Evolutionary conservation across 2,888 invertebrate genomes (phyloP), one percentile per base, ranked within the genome.

Genomic region (Brachylomia viminalis): DNA sequence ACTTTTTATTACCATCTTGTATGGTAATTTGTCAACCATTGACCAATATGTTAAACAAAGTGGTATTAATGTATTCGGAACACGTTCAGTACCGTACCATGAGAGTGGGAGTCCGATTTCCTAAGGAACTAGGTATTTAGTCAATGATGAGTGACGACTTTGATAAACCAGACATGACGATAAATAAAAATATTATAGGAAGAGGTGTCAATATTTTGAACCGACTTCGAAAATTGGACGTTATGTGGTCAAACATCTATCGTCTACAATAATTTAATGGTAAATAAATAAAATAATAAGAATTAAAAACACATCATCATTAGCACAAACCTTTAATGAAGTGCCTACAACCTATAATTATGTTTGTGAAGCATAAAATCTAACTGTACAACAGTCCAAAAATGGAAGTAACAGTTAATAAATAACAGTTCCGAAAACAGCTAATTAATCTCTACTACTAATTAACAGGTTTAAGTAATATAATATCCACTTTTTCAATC

Each of bases 371-470:
- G 5, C 27, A 23, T 59, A 6, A 52, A 56, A 62, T 58, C 5
- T 83, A 69, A 74, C 79, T 17, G 65, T 79, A 2, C 1, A n/a
- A 27, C n/a, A 56, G 1, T 4, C 20, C 27, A 38, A 72, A 69
- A 54, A 64, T 59, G n/a, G 54, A 79, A 68, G 20, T 15, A 69
- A 83, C 71, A 69, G 74, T 82, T 59, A 70, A 61, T 45, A 68
- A 79, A 74, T 27, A 75, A 72, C 78, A 67, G 66, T 82, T 73
- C 56, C 56, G 1, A 77, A 52, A 80, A 45, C 27, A 69, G 13
- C 64, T 58, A 69, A 87, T 87, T 87, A 82, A 79, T 88, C 84
- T 85, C 23, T 13, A 68, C 33, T n/a, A 77, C 80, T 85, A 87
- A 87, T 87, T 86, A 87, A 69, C 78, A 73, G 65, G 62, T 77